A percentile compares a stretch with the other conserved stretches of the same genome.
phyloP scores from a whole-genome alignment of 2,888 invertebrate species.

The Aphodius granarius region DNA sequence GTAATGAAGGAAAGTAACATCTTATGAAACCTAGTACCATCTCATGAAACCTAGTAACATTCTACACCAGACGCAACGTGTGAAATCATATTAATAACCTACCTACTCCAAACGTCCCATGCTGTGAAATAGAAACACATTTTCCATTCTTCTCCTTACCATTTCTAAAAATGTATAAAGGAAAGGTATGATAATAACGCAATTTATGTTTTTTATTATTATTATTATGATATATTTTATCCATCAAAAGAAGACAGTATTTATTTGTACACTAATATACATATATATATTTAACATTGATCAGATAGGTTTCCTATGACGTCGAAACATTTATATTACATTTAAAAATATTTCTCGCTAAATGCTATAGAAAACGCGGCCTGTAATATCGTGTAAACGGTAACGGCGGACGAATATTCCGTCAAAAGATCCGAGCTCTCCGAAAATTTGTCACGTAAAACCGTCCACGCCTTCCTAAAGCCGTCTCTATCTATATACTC shows the following conservation, averaged over 20 bases:
- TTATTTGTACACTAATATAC: slow-evolving; percentile 49
- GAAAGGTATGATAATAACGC: not conserved
- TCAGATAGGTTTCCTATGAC: slow-evolving; percentile 26
- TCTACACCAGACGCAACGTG: too few relatives aligned
- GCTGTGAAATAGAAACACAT: too few relatives aligned
- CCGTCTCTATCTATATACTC: slow-evolving; percentile 33
- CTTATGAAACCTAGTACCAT: too few relatives aligned
- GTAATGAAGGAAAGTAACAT: too few relatives aligned
- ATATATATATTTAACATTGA: slow-evolving; percentile 35
- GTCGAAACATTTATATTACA: slow-evolving; percentile 34
- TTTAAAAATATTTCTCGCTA: slow-evolving; percentile 32
- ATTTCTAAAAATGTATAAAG: too few relatives aligned
- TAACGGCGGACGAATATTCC: slow-evolving; percentile 29
- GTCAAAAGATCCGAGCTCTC: slow-evolving; percentile 16
- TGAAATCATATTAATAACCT: too few relatives aligned
- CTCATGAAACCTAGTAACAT: too few relatives aligned
- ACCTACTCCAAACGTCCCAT: too few relatives aligned
- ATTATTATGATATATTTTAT: slow-evolving; percentile 41
- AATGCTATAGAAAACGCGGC: slow-evolving; percentile 21
- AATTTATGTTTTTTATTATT: slow-evolving; percentile 1
- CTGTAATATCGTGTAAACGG: slow-evolving; percentile 22
- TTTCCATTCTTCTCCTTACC: too few relatives aligned
- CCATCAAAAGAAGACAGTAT: slow-evolving; percentile 40
- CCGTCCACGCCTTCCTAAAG: slow-evolving; percentile 33
- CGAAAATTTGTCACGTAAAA: slow-evolving; percentile 15